Conservation (phyloP, 2,888 invertebrate species). For the Zootermopsis nevadensis region DNA sequence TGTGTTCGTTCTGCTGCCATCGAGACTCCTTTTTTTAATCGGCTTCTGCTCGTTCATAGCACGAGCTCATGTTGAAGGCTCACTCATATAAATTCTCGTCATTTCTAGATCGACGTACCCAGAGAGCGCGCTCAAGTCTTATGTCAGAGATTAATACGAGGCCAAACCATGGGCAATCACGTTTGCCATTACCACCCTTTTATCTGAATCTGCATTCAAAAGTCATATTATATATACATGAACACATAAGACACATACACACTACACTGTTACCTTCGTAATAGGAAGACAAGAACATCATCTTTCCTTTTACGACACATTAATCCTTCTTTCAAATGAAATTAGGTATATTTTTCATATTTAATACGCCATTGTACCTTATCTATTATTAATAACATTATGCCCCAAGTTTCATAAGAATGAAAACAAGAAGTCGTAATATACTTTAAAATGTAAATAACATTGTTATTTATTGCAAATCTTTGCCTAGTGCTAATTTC, state of each 20-base stretch:
- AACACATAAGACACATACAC: too few species aligned
- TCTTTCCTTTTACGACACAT: too few species aligned
- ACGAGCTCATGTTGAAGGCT: neutral
- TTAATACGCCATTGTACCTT: too few species aligned
- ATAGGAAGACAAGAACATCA: neutral
- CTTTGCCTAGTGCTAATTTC: too few species aligned
- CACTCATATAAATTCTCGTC: neutral
- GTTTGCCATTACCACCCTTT: neutral
- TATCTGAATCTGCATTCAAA: slow-evolving; percentile 25
- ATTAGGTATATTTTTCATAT: too few species aligned
- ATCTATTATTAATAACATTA: too few species aligned
- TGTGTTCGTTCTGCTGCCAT: neutral
- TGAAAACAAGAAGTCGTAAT: too few species aligned
- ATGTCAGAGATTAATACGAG: neutral
- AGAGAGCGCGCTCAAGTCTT: neutral
- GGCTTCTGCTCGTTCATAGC: slow-evolving; percentile 5
- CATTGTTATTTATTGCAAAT: too few species aligned
- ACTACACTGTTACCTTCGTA: neutral
- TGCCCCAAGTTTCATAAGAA: too few species aligned
- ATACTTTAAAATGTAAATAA: too few species aligned
- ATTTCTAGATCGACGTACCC: neutral
- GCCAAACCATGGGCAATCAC: neutral
- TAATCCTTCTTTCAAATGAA: too few species aligned
- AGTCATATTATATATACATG: neutral
- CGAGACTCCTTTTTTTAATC: slow-evolving; percentile 14